Percentiles rank a stretch among this genome's conserved stretches.
These are phyloP conservation scores for Tympanoctomys barrerae DNA, from an alignment of 2,797 vertebrate genomes.

Conservation along the genomic window DNA sequence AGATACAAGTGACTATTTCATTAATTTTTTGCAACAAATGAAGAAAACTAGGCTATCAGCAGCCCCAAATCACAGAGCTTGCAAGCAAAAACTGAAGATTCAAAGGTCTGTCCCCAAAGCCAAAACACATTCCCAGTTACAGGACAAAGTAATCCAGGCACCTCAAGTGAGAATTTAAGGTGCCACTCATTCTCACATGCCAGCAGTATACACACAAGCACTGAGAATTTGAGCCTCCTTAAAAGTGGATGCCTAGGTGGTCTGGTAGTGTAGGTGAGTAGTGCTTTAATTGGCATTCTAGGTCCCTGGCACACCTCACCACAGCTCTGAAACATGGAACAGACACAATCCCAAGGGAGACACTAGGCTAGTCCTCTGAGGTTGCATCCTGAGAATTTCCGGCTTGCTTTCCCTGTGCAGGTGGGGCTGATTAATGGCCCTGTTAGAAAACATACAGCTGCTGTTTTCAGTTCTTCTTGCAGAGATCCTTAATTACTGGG, in stretches of 20 bases:
- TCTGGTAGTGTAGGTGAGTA: background rate
- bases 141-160: too few relatives aligned
- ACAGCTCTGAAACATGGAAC: background rate
- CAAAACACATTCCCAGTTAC: background rate
- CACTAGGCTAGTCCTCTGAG: background rate
- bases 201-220: background rate
- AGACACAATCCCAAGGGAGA: background rate
- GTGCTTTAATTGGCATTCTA: background rate
- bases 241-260: background rate
- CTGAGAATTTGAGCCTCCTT: background rate
- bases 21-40: background rate
- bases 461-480: background rate
- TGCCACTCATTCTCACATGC: background rate
- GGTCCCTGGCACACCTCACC: background rate
- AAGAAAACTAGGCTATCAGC: background rate
- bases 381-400: rapidly evolving
- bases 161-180: background rate
- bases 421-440: slow-evolving; percentile 40
- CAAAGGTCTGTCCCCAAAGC: background rate
- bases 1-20: background rate
- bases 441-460: slow-evolving; percentile 43
- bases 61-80: background rate
- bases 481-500: slow-evolving; percentile 70
- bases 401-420: slow-evolving; percentile 6
- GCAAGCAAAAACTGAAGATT: background rate